Conservation (phyloP, 2,888 invertebrate genomes). For the Meghimatium bilineatum region DNA sequence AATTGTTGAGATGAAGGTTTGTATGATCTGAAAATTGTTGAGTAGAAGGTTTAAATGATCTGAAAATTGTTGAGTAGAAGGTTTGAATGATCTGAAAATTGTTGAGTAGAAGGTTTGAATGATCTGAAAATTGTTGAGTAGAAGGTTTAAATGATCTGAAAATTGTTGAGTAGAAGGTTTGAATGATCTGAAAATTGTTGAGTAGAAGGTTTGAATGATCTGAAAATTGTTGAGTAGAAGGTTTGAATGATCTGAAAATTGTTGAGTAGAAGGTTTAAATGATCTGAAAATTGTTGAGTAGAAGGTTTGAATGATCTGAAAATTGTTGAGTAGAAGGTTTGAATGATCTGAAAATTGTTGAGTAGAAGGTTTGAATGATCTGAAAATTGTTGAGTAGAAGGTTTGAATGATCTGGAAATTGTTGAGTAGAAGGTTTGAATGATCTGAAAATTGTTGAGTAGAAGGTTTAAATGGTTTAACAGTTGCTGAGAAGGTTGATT, state of each 20-base stretch:
- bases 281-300: slow-evolving; percentile 62
- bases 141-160: slow-evolving; percentile 68
- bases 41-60: slow-evolving; percentile 77
- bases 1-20: slow-evolving; percentile 71
- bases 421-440: slow-evolving; percentile 73
- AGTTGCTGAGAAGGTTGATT: slow-evolving; percentile 65
- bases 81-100: slow-evolving; percentile 58
- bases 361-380: slow-evolving; percentile 77
- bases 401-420: slow-evolving; percentile 58
- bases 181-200: slow-evolving; percentile 76
- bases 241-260: slow-evolving; percentile 77
- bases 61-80: slow-evolving; percentile 74
- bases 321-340: slow-evolving; percentile 73
- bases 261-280: slow-evolving; percentile 71
- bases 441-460: slow-evolving; percentile 75
- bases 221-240: slow-evolving; percentile 64
- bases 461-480: slow-evolving; percentile 67
- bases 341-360: slow-evolving; percentile 57
- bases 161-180: slow-evolving; percentile 66
- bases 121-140: slow-evolving; percentile 75
- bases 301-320: slow-evolving; percentile 77
- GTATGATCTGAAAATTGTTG: slow-evolving; percentile 57
- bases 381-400: slow-evolving; percentile 74
- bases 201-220: slow-evolving; percentile 70
- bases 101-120: slow-evolving; percentile 73